Percentiles rank a stretch among this genome's conserved stretches.
phyloP scores from a whole-genome alignment of 1,140 invertebrate species.

The Leptonema lineaticorne region DNA sequence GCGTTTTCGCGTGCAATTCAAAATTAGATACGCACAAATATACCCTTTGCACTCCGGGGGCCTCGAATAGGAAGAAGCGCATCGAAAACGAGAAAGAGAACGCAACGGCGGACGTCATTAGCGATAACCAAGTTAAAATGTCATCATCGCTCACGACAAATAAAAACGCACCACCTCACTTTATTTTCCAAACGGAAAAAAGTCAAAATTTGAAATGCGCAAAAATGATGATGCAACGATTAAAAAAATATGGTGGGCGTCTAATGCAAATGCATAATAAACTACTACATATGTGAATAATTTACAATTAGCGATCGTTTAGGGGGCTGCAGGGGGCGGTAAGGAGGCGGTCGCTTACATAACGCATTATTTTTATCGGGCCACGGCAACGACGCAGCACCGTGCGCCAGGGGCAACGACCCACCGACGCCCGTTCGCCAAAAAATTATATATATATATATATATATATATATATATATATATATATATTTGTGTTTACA shows the following conservation, averaged over 20 bases:
- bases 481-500: too few species aligned
- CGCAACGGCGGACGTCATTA: too few species aligned
- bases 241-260: not conserved
- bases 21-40: too few species aligned
- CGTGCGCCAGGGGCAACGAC: constrained; percentile 36
- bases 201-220: not conserved
- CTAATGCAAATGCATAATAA: not conserved
- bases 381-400: constrained; percentile 39
- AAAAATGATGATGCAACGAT: not conserved
- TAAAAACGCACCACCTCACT: too few species aligned
- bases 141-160: too few species aligned
- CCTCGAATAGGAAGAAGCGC: too few species aligned
- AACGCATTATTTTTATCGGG: constrained; percentile 42
- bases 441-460: too few species aligned
- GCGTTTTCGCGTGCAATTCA: too few species aligned
- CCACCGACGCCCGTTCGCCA: constrained; percentile 4
- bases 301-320: not conserved
- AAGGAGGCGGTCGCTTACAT: constrained; percentile 33
- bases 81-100: too few species aligned
- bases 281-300: not conserved
- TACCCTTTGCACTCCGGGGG: too few species aligned
- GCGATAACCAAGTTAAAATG: too few species aligned
- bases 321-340: not conserved
- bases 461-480: too few species aligned
- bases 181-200: not conserved